Conservation (phyloP, 2,888 invertebrate species). For the Drosophila leonis region DNA sequence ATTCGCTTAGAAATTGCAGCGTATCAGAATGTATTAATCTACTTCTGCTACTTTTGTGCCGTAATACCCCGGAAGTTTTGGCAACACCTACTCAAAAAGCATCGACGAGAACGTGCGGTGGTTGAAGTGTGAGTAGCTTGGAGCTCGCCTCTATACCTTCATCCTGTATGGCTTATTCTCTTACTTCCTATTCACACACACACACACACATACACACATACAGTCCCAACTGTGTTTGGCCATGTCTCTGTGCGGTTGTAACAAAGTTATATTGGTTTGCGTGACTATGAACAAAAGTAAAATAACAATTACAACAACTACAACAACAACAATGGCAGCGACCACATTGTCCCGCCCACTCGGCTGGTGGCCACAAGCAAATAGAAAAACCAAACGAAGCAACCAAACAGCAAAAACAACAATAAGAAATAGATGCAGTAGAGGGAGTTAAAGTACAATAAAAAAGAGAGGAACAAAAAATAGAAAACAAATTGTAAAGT, state of each 20-base stretch:
- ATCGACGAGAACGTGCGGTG: slow-evolving; percentile 51
- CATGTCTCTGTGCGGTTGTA: slow-evolving; percentile 78
- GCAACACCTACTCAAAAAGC: slow-evolving; percentile 78
- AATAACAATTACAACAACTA: slow-evolving; percentile 72
- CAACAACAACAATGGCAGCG: slow-evolving; percentile 27
- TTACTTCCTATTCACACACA: slow-evolving; percentile 22
- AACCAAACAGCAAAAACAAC: slow-evolving; percentile 56
- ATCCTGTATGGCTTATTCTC: slow-evolving; percentile 60
- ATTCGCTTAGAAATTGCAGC: slow-evolving; percentile 54
- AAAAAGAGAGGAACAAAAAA: slow-evolving; percentile 38
- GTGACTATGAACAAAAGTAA: slow-evolving; percentile 80
- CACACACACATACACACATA: neutral
- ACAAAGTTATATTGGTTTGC: slow-evolving; percentile 81
- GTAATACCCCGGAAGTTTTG: slow-evolving; percentile 77
- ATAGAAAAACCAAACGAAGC: slow-evolving; percentile 65
- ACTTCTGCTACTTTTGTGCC: slow-evolving; percentile 52
- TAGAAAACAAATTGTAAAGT: slow-evolving; percentile 77
- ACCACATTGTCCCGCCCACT: slow-evolving; percentile 34
- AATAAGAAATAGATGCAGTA: slow-evolving; percentile 42
- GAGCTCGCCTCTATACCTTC: slow-evolving; percentile 30
- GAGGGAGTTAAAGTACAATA: slow-evolving; percentile 17
- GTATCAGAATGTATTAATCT: slow-evolving; percentile 79
- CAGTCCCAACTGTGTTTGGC: slow-evolving; percentile 56
- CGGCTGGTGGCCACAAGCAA: slow-evolving; percentile 62
- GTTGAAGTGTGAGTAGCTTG: slow-evolving; percentile 1